Conservation (phyloP, 2,888 invertebrate genomes). For the Ferrisia virgata region DNA sequence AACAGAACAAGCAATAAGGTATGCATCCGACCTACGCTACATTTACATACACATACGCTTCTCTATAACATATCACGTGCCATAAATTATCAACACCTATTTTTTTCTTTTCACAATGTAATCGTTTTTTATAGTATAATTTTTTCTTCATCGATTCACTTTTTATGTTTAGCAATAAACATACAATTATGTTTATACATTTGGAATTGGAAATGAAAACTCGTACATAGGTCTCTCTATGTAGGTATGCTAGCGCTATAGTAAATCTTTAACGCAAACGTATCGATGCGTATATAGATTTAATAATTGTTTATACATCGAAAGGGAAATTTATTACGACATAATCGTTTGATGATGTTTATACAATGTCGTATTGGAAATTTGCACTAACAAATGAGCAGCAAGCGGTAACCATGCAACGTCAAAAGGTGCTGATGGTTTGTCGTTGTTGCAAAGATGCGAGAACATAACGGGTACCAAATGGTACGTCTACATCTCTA, state of each 20-base stretch:
- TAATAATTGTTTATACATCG: background rate
- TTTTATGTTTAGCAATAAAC: background rate
- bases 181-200: background rate
- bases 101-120: background rate
- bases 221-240: no score
- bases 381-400: background rate
- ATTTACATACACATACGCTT: no score
- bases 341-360: background rate
- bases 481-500: no score
- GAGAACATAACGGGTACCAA: background rate
- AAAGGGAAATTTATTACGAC: conserved; percentile 3
- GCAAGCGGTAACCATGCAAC: background rate
- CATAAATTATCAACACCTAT: background rate
- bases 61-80: background rate
- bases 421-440: background rate
- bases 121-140: background rate
- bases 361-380: conserved; percentile 1
- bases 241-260: background rate
- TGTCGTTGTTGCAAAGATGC: background rate
- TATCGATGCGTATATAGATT: background rate
- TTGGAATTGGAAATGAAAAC: background rate
- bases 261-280: background rate
- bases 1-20: no score
- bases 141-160: background rate
- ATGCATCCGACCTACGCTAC: background rate